Base-by-base conservation (phyloP, 1,140 invertebrate species). In the Linepithema humile region DNA sequence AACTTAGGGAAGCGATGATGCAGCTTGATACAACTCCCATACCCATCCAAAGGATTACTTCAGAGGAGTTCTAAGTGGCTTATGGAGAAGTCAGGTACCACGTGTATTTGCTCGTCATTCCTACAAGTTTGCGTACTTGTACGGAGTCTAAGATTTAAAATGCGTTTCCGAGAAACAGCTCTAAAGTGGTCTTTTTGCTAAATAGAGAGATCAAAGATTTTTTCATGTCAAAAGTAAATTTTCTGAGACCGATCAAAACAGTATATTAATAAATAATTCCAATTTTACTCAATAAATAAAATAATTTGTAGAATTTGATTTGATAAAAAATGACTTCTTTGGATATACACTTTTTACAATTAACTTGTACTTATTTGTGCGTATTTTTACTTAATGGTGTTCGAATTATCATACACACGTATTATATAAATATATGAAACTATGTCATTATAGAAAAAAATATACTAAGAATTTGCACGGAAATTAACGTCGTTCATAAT, bases 61-160 rank as follows among this genome's bases (percentile, higher is more conserved):
- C n/a, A 32, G 12, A 38, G n/a, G 38, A 75, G 62, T 62, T 55
- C 38, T 75, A 62, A 75, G 55, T 75, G 55, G 26, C 38, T 75
- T 62, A 62, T 23, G 38, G 38, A 45, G 26, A 29, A 75, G 55
- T 75, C 72, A 75, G 38, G 53, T 45, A 74, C 12, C 72, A 43
- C 26, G 3, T 62, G 55, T n/a, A n/a, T 62, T 62, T 62, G 57
- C 72, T 75, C 12, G 12, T 75, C 62, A 74, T 5, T 29, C 17
- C 7, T 35, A 35, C 55, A 62, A 62, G 40, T 75, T 75, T 43
- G 26, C 55, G 10, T 9, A 60, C 55, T 62, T 26, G 38, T n/a
- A 62, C 29, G 17, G n/a, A 75, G 12, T 20, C 43, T 5, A 5
- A 75, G 45, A 6, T 62, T 45, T 45, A 32, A n/a, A 43, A 32